Evolutionary conservation across 1,140 invertebrate species (phyloP), one percentile per base, ranked within the genome.

Genomic region (Drosophila miranda): DNA sequence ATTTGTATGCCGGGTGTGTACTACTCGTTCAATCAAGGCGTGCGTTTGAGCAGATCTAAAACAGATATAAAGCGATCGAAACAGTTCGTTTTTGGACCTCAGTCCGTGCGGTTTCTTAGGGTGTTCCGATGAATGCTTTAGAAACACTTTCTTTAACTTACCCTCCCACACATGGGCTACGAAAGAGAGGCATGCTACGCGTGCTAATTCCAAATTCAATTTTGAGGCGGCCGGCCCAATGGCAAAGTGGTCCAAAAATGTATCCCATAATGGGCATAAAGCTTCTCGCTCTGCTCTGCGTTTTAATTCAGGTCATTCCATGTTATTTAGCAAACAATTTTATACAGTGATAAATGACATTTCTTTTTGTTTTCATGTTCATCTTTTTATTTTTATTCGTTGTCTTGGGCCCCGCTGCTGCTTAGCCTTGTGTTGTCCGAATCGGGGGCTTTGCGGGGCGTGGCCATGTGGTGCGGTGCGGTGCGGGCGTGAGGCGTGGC

Each of bases 261-360:
- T 19, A 38, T 44, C 23, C 2, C n/a, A 63, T 46, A 46, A 56
- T 51, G 19, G 58, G 11, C 45, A 42, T 44, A 34, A 41, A 57
- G 16, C 38, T 50, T 34, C 46, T 38, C 14, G 21, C 54, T 71
- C 9, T 26, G 21, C 30, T 46, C 38, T 58, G 45, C 19, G 14
- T 50, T 52, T n/a, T 51, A 66, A 75, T 75, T 75, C 56, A 57
- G 76, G 76, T 64, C 76, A 75, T 79, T 79, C 55, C 64, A 44
- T 59, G 55, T 78, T 74, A 78, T 78, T 78, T 78, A 78, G 62
- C 69, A 69, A 59, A 75, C 38, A 56, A 69, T 52, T 79, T 69
- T 44, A 69, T 53, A 74, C 63, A 68, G 57, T 62, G 55, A 78
- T 59, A 74, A 79, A 70, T 78, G 55, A 42, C 57, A 64, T 66